Base-by-base conservation (phyloP, 2,113 vertebrate genomes). In the Poecile atricapillus region DNA sequence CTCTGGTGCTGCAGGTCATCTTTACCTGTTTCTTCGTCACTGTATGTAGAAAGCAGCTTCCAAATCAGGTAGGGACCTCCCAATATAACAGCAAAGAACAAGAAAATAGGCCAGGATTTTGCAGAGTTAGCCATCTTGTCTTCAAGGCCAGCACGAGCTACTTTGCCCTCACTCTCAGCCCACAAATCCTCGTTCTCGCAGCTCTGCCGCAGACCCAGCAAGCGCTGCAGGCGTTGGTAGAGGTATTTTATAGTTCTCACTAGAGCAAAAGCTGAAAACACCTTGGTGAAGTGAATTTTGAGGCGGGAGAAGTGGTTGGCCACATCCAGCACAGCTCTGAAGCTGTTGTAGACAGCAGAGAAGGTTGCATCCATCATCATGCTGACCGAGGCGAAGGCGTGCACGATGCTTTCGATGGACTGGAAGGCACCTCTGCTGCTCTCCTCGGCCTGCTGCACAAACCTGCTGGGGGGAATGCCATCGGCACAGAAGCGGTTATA, bases 331-430 rank as follows among this genome's bases (percentile, higher is more conserved):
- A 99, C 99, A 1, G 99, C 99, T 4, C 99, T 98, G 96, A 99
- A 99, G 93, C 99, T 99, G 97, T 99, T 99, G 92, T 99, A 99
- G 19, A 99, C 99, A 1, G 99, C 99, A 2, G 99, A 99, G 93
- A 99, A 99, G 31, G 99, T 99, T 47, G 99, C 99, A 46, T 99
- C 99, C 98, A 99, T 98, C 99, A 99, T 99, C 99, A 99, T 99
- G 97, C 99, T 99, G 84, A 99, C 99, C 0, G 99, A 99, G 46
- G 98, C 97, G 58, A 99, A 99, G 2, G 99, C 99, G 24, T 99
- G 99, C 31, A 99, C 99, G 3, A 99, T 99, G 94, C 99, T 99
- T 80, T 99, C 99, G 27, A 99, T 99, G 92, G 99, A 99, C 97
- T 99, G 99, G 94, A 99, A 99, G 22, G 99, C 99, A 1, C 99